These are phyloP conservation scores for Channa argus DNA, from an alignment of 2,113 vertebrate genomes.

Conservation along the genomic window DNA sequence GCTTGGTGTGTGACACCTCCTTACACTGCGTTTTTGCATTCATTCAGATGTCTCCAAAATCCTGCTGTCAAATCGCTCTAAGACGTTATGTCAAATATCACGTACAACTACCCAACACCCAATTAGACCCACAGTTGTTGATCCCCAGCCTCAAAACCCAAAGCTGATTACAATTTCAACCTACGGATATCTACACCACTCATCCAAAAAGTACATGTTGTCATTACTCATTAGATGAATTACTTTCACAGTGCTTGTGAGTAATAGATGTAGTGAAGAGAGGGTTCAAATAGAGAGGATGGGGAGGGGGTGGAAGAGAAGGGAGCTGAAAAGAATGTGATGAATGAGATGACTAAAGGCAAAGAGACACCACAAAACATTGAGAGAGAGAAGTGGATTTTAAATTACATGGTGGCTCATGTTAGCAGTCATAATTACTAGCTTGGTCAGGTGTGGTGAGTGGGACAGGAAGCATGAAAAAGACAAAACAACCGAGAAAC, in stretches of 20 bases:
- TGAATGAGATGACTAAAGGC: conserved; percentile 78
- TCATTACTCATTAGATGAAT: conserved; percentile 43
- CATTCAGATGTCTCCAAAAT: not conserved
- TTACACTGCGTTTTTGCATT: not conserved
- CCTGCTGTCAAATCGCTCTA: conserved; percentile 19
- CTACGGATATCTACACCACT: not conserved
- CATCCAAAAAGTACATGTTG: conserved; percentile 25
- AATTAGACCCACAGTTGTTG: not conserved
- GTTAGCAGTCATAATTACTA: conserved; percentile 77
- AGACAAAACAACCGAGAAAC: conserved; percentile 39
- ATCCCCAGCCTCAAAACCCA: conserved; percentile 3
- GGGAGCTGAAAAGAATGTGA: conserved; percentile 70
- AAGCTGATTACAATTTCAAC: conserved; percentile 9
- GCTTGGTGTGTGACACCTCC: not conserved
- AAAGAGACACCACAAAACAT: conserved; percentile 45
- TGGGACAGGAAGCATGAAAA: conserved; percentile 68
- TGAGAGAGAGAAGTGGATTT: conserved; percentile 65
- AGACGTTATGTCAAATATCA: conserved; percentile 45
- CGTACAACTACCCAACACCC: not conserved
- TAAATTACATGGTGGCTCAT: conserved; percentile 78
- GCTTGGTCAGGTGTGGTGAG: conserved; percentile 80
- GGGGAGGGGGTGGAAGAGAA: conserved; percentile 37
- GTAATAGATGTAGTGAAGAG: conserved; percentile 44
- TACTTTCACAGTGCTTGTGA: conserved; percentile 34
- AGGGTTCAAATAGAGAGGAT: conserved; percentile 53